Percentiles rank a stretch among this genome's conserved stretches.
These are phyloP conservation scores for Dolichallabes microphthalmus DNA, from an alignment of 2,113 vertebrate species.

Conservation along the genomic window DNA sequence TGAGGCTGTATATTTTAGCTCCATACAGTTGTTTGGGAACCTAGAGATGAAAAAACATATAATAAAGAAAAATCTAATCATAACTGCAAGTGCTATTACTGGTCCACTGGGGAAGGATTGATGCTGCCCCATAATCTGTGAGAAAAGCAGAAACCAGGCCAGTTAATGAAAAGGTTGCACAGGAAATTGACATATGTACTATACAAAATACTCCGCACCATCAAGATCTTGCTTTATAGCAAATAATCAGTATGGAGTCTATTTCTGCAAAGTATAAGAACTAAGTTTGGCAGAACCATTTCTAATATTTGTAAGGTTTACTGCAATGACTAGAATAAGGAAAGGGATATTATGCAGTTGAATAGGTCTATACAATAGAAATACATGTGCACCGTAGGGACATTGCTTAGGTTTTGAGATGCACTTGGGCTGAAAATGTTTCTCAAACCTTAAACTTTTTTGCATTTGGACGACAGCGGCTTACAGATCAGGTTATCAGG, in stretches of 20 bases:
- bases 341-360: not conserved
- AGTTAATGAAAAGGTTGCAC: not conserved
- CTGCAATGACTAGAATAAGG: not conserved
- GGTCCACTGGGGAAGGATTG: not conserved
- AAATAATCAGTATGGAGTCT: not conserved
- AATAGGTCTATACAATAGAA: not conserved
- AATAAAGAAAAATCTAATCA: no score
- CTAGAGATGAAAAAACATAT: not conserved
- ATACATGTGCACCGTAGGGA: not conserved
- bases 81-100: not conserved
- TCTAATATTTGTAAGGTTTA: not conserved
- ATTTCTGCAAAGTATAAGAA: not conserved
- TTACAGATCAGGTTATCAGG: no score
- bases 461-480: no score
- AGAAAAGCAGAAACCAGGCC: not conserved
- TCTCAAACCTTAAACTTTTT: not conserved
- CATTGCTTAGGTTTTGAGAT: not conserved
- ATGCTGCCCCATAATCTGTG: not conserved
- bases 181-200: not conserved
- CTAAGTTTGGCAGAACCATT: not conserved
- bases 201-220: not conserved
- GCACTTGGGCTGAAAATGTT: not conserved
- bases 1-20: not conserved
- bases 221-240: not conserved
- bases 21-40: not conserved